Conservation (phyloP, 2,888 invertebrate species). For the Catocala fraxini region DNA sequence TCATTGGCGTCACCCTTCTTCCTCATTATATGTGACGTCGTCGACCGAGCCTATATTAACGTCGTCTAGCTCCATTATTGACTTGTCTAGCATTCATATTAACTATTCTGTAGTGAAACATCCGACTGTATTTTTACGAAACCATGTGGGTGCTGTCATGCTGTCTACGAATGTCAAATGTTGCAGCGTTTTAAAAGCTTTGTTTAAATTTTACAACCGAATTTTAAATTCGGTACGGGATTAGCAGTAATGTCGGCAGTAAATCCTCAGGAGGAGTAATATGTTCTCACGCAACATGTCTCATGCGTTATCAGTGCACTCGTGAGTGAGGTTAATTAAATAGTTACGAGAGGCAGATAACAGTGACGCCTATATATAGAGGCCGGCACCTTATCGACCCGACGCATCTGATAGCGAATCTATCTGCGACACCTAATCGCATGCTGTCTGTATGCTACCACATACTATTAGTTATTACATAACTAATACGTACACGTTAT, state of each 20-base stretch:
- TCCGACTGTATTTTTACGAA: conserved; percentile 24
- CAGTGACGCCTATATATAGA: conserved; percentile 75
- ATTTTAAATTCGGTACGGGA: conserved; percentile 26
- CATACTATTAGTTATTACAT: conserved; percentile 18
- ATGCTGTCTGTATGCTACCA: conserved; percentile 45
- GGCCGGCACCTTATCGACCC: conserved; percentile 77
- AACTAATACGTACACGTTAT: conserved; percentile 14
- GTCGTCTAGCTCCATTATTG: conserved; percentile 31
- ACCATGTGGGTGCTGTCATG: conserved; percentile 30
- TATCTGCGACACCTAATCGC: conserved; percentile 67
- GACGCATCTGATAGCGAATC: conserved; percentile 74
- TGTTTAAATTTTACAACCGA: too few relatives aligned
- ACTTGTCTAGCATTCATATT: conserved; percentile 13
- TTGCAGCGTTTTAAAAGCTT: conserved; percentile 46
- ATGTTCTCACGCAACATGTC: conserved; percentile 77
- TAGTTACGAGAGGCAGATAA: conserved; percentile 77
- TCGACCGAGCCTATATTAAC: conserved; percentile 25
- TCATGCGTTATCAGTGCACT: conserved; percentile 73
- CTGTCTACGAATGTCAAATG: conserved; percentile 32
- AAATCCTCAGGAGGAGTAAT: conserved; percentile 42
- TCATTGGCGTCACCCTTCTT: conserved; percentile 79
- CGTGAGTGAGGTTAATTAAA: conserved; percentile 81
- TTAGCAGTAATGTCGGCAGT: conserved; percentile 30
- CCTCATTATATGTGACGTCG: conserved; percentile 74
- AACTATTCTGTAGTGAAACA: conserved; percentile 10